phyloP scores from a whole-genome alignment of 2,797 vertebrate species.

The Darevskia nairensis region DNA sequence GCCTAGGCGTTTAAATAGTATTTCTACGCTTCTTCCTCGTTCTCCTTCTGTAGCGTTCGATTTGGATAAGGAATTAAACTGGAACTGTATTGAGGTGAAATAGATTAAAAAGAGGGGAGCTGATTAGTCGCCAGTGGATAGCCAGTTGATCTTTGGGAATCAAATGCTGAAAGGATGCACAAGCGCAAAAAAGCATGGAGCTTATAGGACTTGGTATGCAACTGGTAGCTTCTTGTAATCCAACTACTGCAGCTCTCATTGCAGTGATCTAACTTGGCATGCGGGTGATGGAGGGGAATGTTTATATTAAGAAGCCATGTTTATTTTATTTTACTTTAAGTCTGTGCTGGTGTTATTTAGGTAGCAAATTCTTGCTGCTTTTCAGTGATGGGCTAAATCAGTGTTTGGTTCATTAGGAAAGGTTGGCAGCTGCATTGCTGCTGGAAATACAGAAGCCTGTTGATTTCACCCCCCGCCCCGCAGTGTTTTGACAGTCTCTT shows the following conservation, averaged over 20 bases:
- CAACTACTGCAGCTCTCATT: background rate
- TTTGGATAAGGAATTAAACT: accelerated
- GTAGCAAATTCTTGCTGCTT: background rate
- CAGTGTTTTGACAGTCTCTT: background rate
- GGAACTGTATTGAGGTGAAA: background rate
- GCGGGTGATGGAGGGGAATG: background rate
- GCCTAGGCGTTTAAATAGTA: no score
- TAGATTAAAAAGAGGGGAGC: background rate
- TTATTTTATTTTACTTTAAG: slow-evolving; percentile 5
- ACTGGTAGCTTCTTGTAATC: slow-evolving; percentile 3
- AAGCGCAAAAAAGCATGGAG: background rate
- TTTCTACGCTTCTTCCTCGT: background rate
- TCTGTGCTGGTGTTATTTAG: background rate
- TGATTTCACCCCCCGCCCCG: slow-evolving; percentile 52
- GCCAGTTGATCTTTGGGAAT: background rate
- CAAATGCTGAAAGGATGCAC: background rate
- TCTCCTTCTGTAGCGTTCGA: accelerated
- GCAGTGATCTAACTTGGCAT: slow-evolving; percentile 13
- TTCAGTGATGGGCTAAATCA: background rate
- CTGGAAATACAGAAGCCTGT: slow-evolving; percentile 57
- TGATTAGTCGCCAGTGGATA: no score
- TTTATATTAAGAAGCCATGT: background rate
- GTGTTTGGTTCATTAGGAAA: background rate
- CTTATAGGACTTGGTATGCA: background rate
- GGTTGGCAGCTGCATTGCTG: slow-evolving; percentile 37